Evolutionary conservation across 2,113 vertebrate species (phyloP).

Genomic region (Anoura caudifer): DNA sequence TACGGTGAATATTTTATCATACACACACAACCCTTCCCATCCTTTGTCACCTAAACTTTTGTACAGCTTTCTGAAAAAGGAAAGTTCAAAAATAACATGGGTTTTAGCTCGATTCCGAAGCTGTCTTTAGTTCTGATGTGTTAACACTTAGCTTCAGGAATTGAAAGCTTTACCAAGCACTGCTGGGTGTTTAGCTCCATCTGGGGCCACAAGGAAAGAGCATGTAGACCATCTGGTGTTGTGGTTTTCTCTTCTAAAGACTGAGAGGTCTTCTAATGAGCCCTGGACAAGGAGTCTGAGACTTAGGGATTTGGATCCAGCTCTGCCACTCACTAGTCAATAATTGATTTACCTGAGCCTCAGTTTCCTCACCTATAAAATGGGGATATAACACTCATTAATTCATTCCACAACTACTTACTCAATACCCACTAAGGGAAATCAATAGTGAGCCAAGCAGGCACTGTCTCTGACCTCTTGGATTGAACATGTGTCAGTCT

Average conservation of each 20-base stretch:
- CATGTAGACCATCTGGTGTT: no score
- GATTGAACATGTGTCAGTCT: not conserved
- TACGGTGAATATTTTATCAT: conserved; percentile 68
- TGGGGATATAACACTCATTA: not conserved
- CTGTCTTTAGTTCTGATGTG: conserved; percentile 21
- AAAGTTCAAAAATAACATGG: conserved; percentile 74
- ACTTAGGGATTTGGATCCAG: not conserved
- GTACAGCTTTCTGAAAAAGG: conserved; percentile 62
- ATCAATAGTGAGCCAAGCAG: not conserved
- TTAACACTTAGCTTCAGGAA: conserved; percentile 23
- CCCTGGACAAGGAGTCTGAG: not conserved
- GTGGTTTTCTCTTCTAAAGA: not conserved
- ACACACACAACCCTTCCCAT: conserved; percentile 24
- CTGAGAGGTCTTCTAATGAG: not conserved
- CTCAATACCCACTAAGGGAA: not conserved
- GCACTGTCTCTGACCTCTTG: not conserved
- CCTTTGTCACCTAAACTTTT: conserved; percentile 37
- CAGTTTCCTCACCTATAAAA: not conserved
- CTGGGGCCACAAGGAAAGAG: not conserved
- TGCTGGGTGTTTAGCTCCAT: not conserved
- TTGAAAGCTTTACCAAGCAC: not conserved
- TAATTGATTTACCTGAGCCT: not conserved
- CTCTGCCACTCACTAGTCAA: not conserved
- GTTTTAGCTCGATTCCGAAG: conserved; percentile 49
- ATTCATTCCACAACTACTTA: not conserved